A percentile compares a stretch with the other conserved stretches of the same genome.
These are phyloP conservation scores for Pterois miles DNA, from an alignment of 2,797 vertebrate genomes.

Conservation along the genomic window DNA sequence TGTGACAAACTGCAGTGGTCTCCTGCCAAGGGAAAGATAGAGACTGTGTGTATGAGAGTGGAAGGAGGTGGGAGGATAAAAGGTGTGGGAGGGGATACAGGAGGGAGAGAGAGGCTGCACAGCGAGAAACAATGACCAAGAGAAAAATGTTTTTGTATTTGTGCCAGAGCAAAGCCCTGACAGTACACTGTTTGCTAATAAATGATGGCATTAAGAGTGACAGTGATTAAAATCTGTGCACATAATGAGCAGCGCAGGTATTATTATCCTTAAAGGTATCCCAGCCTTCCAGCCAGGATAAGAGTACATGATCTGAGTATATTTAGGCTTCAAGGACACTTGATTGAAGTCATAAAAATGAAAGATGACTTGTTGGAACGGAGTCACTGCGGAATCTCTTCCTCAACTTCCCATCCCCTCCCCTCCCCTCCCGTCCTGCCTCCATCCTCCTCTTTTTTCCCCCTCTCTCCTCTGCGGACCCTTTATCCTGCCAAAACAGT, in stretches of 20 bases:
- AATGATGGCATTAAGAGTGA: constrained; percentile 30
- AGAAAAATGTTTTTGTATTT: constrained; percentile 44
- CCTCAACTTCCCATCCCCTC: constrained; percentile 58
- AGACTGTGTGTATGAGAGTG: neutral
- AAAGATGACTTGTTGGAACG: constrained; percentile 79
- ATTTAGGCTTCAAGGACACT: constrained; percentile 79
- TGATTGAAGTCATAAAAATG: constrained; percentile 82
- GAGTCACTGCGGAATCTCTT: constrained; percentile 76
- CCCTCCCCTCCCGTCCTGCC: neutral
- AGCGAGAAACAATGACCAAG: constrained; percentile 14
- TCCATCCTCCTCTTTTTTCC: neutral
- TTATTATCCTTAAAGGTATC: constrained; percentile 50
- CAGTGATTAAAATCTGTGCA: constrained; percentile 41
- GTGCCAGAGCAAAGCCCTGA: constrained; percentile 40
- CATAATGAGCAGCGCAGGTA: constrained; percentile 26
- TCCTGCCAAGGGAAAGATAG: constrained; percentile 48
- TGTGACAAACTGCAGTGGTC: constrained; percentile 60
- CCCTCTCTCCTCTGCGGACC: constrained; percentile 64
- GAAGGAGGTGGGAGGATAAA: constrained; percentile 17
- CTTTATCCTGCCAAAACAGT: constrained; percentile 76
- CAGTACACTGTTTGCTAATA: constrained; percentile 35
- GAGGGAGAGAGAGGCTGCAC: neutral
- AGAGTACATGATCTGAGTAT: constrained; percentile 59
- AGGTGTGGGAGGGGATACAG: constrained; percentile 14
- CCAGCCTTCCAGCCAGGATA: constrained; percentile 44